These are phyloP conservation scores for Anthonomus grandis DNA, from an alignment of 1,140 invertebrate species.

Conservation along the genomic window DNA sequence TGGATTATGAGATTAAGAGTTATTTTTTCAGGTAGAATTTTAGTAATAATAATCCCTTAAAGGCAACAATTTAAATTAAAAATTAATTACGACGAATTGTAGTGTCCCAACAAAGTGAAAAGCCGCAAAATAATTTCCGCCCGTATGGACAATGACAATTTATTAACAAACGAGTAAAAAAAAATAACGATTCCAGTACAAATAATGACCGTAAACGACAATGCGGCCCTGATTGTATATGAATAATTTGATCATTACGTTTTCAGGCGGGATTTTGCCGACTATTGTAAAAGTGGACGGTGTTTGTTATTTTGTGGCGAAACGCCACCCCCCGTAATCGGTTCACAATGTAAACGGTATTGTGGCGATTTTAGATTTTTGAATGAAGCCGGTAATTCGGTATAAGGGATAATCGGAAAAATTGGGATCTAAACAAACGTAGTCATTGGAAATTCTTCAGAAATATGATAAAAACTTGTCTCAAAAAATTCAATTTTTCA, in stretches of 20 bases:
- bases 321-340: neutral
- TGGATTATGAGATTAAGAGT: too few relatives aligned
- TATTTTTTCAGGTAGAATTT: neutral
- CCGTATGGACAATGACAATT: slow-evolving; percentile 11
- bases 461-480: too few relatives aligned
- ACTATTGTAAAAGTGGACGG: slow-evolving; percentile 18
- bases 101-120: neutral
- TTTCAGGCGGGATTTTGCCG: slow-evolving; percentile 18
- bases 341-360: neutral
- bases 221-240: slow-evolving; percentile 21
- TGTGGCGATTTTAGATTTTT: neutral
- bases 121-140: slow-evolving; percentile 8
- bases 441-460: too few relatives aligned
- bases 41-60: neutral
- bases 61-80: neutral
- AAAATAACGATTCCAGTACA: slow-evolving; percentile 21
- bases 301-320: slow-evolving; percentile 18
- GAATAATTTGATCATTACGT: slow-evolving; percentile 28
- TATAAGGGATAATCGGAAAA: too few relatives aligned
- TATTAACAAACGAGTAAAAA: slow-evolving; percentile 17
- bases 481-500: too few relatives aligned
- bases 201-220: slow-evolving; percentile 20
- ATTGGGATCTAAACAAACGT: too few relatives aligned
- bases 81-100: neutral
- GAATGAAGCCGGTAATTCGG: neutral